Base-by-base conservation (phyloP, 2,888 invertebrate species). In the Agonopterix heracliana region DNA sequence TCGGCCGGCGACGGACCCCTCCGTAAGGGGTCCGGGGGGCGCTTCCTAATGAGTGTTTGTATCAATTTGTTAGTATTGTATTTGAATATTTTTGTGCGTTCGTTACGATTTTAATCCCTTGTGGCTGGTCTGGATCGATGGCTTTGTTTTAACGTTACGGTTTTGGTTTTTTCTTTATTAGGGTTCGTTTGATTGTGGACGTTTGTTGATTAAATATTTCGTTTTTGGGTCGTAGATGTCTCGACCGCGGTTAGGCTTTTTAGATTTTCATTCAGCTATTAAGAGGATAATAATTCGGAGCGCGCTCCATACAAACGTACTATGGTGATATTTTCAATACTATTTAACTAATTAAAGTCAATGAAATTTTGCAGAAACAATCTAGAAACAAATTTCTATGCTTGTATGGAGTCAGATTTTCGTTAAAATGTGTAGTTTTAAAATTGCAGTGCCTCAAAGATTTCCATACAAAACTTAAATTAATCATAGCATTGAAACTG, bases 1-100 rank as follows among this genome's bases (percentile, higher is more conserved):
- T 77, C 75, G 74, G 72, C 59, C 63, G 70, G 63, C 64, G 63
- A 55, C 61, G 56, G 58, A 50, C 51, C 52, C 57, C 55, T 40
- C 56, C 9, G 11, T 41, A 13, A 12, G 41, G 11, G n/a, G 12
- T 9, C 12, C 41, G 11, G 78, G 81, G 82, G 79, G 78, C 78
- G 71, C 79, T 78, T 79, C 81, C 86, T 87, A 88, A 87, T 88
- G 88, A 88, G 83, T 88, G 81, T 88, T 88, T 88, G 88, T 88
- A 88, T 88, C 88, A 88, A 87, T 88, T 88, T 87, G 88, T 85
- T 86, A 86, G 87, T 88, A 88, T 88, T 87, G 87, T 88, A 86
- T 88, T 85, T 85, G 87, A 85, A 87, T 87, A 86, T 87, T 87
- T 85, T 83, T 79, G 80, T 80, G 72, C 78, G 84, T 86, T 84